Base-by-base conservation (phyloP, 1,140 invertebrate species). In the Episyrphus balteatus region DNA sequence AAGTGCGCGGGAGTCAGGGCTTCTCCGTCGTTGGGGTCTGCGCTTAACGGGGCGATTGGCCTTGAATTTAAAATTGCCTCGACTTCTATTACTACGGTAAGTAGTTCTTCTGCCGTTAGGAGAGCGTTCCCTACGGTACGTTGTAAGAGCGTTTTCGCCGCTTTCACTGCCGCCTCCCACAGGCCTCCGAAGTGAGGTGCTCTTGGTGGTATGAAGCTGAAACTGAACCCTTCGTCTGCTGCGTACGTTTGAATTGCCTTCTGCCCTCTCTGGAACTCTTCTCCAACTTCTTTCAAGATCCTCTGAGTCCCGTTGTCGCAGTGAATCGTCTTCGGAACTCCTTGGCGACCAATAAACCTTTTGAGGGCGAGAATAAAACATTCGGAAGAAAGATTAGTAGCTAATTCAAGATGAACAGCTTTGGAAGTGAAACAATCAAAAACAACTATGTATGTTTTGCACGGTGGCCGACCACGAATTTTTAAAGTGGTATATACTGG, bases 241-340 rank as follows among this genome's bases (percentile, higher is more conserved):
- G 32, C 18, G 46, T 11, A 46, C 30, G 31, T 18, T 1, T 26
- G 0, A 3, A 44, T 30, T n/a, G 18, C 14, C 11, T 33, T 12
- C 41, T 3, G 19, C 15, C 40, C n/a, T 14, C 15, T 12, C 11
- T 39, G 17, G 26, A 31, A 26, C 15, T 44, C 6, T 19, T 36
- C 40, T 12, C 14, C 26, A 12, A 47, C 41, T 14, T 43, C 40
- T 17, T 44, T 42, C 9, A 68, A 34, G 13, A 33, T 47, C 17
- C 14, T 15, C 10, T 31, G 44, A 0, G 63, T 67, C 0, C 55
- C 63, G 38, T 60, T 60, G 34, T 69, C 65, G 6, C 51, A 61
- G 19, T 55, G 47, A 1, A 67, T 49, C 1, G 47, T 48, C 0
- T 33, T 18, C 9, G 43, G 42, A 8, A 55, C 32, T 2, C 55